These are phyloP conservation scores for Schizothorax lantsangensis DNA, from an alignment of 2,797 vertebrate species.

Conservation along the genomic window DNA sequence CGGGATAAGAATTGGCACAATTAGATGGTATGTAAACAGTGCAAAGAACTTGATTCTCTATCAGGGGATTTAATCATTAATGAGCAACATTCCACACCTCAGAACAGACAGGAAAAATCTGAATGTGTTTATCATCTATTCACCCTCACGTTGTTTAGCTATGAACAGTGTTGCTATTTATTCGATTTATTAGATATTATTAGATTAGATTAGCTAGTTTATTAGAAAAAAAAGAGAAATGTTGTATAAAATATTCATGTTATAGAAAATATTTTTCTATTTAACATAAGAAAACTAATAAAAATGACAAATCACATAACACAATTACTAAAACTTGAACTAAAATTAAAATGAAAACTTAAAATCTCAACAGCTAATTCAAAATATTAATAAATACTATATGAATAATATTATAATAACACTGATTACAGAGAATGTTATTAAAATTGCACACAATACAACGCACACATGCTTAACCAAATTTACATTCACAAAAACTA, in stretches of 20 bases:
- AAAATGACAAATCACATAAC: neutral
- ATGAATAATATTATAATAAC: neutral
- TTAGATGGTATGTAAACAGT: constrained; percentile 13
- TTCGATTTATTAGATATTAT: no score
- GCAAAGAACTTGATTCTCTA: constrained; percentile 12
- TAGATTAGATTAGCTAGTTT: no score
- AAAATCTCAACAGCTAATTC: neutral
- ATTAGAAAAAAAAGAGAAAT: no score
- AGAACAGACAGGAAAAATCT: neutral
- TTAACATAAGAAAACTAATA: neutral
- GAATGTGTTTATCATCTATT: neutral
- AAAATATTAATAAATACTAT: neutral
- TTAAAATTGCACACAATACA: neutral
- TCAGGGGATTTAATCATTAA: constrained; percentile 4
- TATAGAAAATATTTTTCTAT: no score
- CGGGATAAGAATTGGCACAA: constrained; percentile 26
- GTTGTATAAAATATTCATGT: no score
- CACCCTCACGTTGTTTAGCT: neutral
- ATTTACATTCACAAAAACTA: neutral
- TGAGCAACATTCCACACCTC: neutral
- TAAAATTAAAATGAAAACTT: neutral
- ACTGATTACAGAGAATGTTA: neutral
- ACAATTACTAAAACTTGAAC: neutral
- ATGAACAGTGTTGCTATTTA: neutral
- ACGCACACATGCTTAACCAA: neutral